Conservation (phyloP, 2,797 vertebrate species). For the Hypotaenidia philippensis region DNA sequence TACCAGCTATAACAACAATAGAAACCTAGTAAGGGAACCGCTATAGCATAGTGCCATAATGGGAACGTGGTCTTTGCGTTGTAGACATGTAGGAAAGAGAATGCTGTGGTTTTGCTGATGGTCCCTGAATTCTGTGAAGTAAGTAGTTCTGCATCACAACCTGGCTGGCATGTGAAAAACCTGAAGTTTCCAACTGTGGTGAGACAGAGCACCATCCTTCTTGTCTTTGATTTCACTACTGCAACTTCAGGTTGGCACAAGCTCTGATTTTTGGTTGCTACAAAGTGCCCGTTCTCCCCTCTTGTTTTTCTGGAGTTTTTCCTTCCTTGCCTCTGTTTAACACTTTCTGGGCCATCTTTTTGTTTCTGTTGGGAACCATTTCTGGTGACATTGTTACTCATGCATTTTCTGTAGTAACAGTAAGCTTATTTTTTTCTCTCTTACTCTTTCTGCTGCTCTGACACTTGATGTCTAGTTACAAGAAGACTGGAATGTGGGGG, state of each 20-base stretch:
- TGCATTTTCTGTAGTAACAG: neutral
- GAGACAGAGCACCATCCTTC: fast-evolving
- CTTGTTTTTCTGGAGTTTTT: neutral
- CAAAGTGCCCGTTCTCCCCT: neutral
- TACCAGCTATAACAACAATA: neutral
- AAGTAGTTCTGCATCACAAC: neutral
- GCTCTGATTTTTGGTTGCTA: neutral
- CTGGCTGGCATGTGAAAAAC: neutral
- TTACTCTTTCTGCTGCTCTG: neutral
- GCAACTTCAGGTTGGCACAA: neutral
- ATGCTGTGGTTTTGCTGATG: neutral
- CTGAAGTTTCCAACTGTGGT: neutral
- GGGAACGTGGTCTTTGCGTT: neutral
- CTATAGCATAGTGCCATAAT: fast-evolving
- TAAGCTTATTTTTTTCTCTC: neutral
- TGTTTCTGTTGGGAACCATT: neutral
- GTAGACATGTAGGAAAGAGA: neutral
- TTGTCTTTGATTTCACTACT: neutral
- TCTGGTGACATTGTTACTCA: neutral
- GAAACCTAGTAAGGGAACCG: neutral
- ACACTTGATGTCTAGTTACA: neutral
- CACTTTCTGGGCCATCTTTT: neutral
- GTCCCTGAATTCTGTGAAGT: neutral
- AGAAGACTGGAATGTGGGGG: fast-evolving
- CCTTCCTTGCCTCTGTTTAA: neutral